Evolutionary conservation across 2,113 vertebrate genomes (phyloP).

Genomic region (Ranitomeya variabilis): DNA sequence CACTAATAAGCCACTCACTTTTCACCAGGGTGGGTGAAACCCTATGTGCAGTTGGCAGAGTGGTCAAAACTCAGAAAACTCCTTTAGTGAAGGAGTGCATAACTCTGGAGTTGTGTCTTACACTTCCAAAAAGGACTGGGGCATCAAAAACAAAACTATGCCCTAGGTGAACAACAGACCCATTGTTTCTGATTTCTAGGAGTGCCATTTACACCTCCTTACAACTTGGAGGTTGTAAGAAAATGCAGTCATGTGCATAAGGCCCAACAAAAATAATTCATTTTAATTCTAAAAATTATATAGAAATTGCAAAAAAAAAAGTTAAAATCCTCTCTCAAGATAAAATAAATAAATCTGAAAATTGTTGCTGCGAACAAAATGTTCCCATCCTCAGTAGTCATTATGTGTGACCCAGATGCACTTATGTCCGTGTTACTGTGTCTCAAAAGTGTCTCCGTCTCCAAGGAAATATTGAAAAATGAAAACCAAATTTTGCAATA

Average conservation of each 20-base stretch:
- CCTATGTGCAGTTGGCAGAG: no score
- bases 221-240: background rate
- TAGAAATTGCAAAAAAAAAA: background rate
- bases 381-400: slow-evolving; percentile 6
- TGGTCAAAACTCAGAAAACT: no score
- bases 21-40: no score
- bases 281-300: background rate
- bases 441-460: background rate
- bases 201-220: background rate
- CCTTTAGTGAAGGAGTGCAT: no score
- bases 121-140: background rate
- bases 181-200: background rate
- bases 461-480: background rate
- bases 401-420: background rate
- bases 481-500: background rate
- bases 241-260: background rate
- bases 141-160: background rate
- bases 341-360: background rate
- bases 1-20: no score
- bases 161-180: background rate
- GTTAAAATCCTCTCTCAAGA: background rate
- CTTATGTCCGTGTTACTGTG: background rate
- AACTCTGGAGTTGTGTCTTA: no score
- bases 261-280: background rate
- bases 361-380: background rate